Conservation (phyloP, 2,888 invertebrate species). For the Dugesia japonica region DNA sequence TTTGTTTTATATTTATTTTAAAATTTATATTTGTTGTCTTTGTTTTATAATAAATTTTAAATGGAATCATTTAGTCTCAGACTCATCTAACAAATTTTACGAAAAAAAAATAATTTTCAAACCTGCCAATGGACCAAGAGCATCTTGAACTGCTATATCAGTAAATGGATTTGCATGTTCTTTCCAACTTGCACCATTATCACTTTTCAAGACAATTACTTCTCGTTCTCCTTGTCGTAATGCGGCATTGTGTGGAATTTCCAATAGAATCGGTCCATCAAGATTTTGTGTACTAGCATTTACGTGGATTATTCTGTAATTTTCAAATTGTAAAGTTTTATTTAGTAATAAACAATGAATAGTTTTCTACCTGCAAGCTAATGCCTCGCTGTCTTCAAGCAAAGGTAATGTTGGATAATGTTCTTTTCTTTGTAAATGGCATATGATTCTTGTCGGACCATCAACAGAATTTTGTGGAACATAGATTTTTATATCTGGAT, state of each 20-base stretch:
- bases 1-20: no score
- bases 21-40: no score
- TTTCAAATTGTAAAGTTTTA: background rate
- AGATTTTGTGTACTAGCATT: background rate
- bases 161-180: conserved; percentile 54
- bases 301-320: background rate
- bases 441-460: conserved; percentile 89
- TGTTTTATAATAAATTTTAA: no score
- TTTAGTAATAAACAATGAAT: background rate
- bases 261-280: conserved; percentile 56
- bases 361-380: conserved; percentile 34
- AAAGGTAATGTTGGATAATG: conserved; percentile 25
- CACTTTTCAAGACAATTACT: conserved; percentile 86
- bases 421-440: conserved; percentile 53
- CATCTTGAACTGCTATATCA: conserved; percentile 79
- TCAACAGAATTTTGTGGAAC: conserved; percentile 89
- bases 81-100: no score
- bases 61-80: no score
- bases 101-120: background rate
- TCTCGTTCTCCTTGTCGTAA: conserved; percentile 85
- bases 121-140: conserved; percentile 51
- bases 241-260: conserved; percentile 96
- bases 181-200: conserved; percentile 53
- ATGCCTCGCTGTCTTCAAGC: conserved; percentile 34
- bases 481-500: conserved; percentile 90